These are phyloP conservation scores for Aldrovandia affinis DNA, from an alignment of 2,797 vertebrate species.

Conservation along the genomic window DNA sequence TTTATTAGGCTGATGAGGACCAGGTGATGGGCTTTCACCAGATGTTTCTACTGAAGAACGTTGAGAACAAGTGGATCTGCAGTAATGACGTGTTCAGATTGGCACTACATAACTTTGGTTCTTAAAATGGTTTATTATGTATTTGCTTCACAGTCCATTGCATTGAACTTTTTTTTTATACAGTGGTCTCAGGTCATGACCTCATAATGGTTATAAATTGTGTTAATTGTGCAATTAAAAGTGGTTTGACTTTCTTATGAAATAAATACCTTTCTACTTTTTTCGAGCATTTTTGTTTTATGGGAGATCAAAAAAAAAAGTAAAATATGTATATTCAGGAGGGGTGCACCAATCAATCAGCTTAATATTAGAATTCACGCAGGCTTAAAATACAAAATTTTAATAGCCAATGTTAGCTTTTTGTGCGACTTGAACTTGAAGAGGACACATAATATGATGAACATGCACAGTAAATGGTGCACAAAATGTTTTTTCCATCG, in stretches of 20 bases:
- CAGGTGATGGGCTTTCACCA: conserved; percentile 79
- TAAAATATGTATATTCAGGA: not conserved
- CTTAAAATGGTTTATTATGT: conserved; percentile 45
- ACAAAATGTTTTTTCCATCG: no score
- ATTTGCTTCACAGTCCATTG: not conserved
- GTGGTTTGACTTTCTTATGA: not conserved
- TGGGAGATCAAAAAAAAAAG: not conserved
- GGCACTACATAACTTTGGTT: conserved; percentile 76
- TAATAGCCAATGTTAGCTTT: no score
- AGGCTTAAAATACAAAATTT: no score
- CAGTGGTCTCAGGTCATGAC: not conserved
- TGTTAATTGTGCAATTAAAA: not conserved
- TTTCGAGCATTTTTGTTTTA: not conserved
- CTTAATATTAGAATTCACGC: not conserved
- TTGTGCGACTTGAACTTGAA: no score
- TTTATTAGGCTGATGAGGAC: conserved; percentile 71
- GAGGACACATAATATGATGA: no score
- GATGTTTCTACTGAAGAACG: conserved; percentile 75
- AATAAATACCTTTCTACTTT: not conserved
- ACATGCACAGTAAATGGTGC: no score
- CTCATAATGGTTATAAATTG: not conserved
- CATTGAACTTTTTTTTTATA: not conserved
- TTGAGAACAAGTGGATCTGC: conserved; percentile 72
- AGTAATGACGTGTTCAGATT: conserved; percentile 79
- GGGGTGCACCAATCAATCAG: not conserved